These are phyloP conservation scores for Pseudorhiza aurosa DNA, from an alignment of 30 jellyfish, hydroid and myxozoan genomes.

Conservation along the genomic window DNA sequence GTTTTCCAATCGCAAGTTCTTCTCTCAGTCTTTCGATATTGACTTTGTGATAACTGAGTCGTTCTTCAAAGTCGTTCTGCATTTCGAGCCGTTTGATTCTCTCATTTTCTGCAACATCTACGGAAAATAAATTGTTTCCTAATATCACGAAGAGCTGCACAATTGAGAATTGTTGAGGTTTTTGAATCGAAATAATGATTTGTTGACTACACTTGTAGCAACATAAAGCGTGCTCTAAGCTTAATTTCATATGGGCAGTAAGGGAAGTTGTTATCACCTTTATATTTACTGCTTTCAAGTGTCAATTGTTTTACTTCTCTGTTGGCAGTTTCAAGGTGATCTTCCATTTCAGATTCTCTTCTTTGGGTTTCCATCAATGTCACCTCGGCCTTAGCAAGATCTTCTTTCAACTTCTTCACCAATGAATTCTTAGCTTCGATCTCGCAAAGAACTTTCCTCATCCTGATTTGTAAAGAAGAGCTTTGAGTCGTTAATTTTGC, in stretches of 20 bases:
- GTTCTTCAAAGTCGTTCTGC: background rate
- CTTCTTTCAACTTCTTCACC: background rate
- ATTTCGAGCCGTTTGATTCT: background rate
- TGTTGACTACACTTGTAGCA: too few species aligned
- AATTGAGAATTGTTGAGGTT: too few species aligned
- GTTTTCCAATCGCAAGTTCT: background rate
- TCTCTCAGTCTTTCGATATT: background rate
- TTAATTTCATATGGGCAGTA: too few species aligned
- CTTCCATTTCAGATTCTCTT: background rate
- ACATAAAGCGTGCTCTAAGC: too few species aligned
- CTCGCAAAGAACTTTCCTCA: background rate
- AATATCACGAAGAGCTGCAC: too few species aligned
- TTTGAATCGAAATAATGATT: too few species aligned
- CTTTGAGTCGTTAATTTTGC: too few species aligned
- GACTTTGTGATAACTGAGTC: background rate
- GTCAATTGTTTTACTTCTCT: background rate
- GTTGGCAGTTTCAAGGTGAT: background rate
- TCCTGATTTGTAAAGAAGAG: too few species aligned
- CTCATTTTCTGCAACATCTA: background rate
- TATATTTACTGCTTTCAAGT: too few species aligned
- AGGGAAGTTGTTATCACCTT: too few species aligned
- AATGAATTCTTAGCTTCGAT: background rate
- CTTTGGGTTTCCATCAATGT: background rate
- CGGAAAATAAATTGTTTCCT: too few species aligned
- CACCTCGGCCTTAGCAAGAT: conserved; percentile 1